These are phyloP conservation scores for Heteromormyrus szaboi DNA, from an alignment of 2,797 vertebrate species.

Conservation along the genomic window DNA sequence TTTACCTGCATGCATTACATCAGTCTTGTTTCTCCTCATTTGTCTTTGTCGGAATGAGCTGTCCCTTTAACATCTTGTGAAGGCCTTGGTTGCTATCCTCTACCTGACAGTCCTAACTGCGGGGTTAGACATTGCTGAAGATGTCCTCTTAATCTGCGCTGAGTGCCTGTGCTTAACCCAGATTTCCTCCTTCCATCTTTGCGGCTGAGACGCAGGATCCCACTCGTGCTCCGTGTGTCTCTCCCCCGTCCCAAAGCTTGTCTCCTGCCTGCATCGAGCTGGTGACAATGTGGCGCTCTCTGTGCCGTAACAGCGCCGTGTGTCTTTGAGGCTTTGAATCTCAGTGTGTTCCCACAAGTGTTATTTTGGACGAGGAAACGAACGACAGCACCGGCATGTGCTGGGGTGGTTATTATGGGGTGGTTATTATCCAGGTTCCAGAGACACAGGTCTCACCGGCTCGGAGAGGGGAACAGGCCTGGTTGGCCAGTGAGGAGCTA, in stretches of 20 bases:
- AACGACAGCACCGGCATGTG: neutral
- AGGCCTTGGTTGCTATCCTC: neutral
- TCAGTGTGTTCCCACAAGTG: neutral
- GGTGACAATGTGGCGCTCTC: neutral
- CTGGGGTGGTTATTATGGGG: neutral
- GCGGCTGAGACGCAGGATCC: neutral
- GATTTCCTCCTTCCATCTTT: neutral
- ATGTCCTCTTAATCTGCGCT: neutral
- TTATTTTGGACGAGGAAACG: neutral
- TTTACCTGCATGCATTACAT: neutral
- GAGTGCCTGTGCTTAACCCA: neutral
- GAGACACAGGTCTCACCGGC: neutral
- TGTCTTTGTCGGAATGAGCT: neutral
- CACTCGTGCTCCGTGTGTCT: neutral
- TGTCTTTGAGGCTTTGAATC: neutral
- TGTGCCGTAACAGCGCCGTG: neutral
- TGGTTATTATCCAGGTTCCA: neutral
- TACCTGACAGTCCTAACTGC: neutral
- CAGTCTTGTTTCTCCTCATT: constrained; percentile 6
- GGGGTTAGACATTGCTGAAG: neutral
- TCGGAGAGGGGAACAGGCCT: neutral
- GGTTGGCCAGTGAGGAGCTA: neutral
- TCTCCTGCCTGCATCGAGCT: neutral
- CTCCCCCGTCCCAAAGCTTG: neutral
- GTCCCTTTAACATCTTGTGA: neutral